A percentile compares a stretch with the other conserved stretches of the same genome.
Conservation (phyloP, 2,113 vertebrate genomes). For the Chamaetylas fuelleborni region DNA sequence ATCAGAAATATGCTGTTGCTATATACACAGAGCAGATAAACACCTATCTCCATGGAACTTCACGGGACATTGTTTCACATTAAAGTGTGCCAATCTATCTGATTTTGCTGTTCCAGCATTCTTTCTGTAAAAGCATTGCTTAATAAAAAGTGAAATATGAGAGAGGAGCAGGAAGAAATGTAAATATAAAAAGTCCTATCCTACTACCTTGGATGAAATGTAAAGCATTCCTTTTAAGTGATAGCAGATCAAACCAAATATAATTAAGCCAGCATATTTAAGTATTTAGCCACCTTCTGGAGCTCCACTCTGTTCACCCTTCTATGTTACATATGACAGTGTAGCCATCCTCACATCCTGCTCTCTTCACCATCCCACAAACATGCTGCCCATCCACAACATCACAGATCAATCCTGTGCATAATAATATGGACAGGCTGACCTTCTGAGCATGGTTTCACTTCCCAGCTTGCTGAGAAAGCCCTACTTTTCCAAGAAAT, state of each 20-base stretch:
- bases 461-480: background rate
- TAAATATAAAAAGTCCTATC: background rate
- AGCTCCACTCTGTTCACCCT: background rate
- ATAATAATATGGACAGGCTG: background rate
- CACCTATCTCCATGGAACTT: background rate
- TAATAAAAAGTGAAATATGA: background rate
- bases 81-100: background rate
- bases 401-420: background rate
- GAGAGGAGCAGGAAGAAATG: background rate
- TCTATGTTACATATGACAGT: background rate
- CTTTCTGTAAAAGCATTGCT: background rate
- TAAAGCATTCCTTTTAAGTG: constrained; percentile 40
- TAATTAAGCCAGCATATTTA: background rate
- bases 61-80: background rate
- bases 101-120: background rate
- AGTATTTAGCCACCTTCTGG: background rate
- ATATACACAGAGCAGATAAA: background rate
- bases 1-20: background rate
- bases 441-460: background rate
- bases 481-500: background rate
- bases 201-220: background rate
- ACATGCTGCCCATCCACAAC: background rate
- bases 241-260: background rate
- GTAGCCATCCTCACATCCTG: background rate
- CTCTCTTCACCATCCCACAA: background rate